Evolutionary conservation across 2,113 vertebrate species (phyloP), one percentile per base, ranked within the genome.

Genomic region (Pterocles orientalis): DNA sequence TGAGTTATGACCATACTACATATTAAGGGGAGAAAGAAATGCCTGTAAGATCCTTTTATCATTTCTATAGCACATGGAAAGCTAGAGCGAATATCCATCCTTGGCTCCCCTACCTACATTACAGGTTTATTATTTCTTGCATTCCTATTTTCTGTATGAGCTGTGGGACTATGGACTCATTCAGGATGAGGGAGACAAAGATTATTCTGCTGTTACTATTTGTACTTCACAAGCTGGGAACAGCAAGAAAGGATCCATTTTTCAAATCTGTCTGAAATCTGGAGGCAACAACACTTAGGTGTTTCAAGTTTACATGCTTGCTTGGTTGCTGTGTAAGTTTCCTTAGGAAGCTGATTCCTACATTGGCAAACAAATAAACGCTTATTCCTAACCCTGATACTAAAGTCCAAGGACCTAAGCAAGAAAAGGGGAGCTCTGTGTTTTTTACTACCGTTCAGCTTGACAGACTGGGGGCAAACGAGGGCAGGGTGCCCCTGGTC

Each of bases 111-210:
- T 75, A 68, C 65, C 60, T 65, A 26, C 61, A 72, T 71, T 86
- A 33, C 69, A 91, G 56, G 88, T 95, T 96, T 96, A 96, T 93
- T 90, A 75, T 50, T 86, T 84, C 80, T 88, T 57, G 34, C 92
- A 94, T 96, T 96, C 83, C 69, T 90, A 33, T 88, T 95, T 72
- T 78, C 65, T 93, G 36, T 88, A 53, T 39, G 75, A 90, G 66
- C 41, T 90, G 65, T 79, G 61, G 88, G 76, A 71, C 76, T 45
- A 9, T 9, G 56, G 45, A 58, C 79, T 86, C 75, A 78, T 39
- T 65, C 12, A 61, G 66, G 50, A 69, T 91, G 54, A 84, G 26
- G 12, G 45, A 93, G 48, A 81, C 34, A 84, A 92, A 69, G 57
- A 57, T 36, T 82, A 79, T 72, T 73, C 95, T 93, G 86, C 69